A percentile compares a stretch with the other conserved stretches of the same genome.
phyloP scores from a whole-genome alignment of 2,113 vertebrate species.

The Neomonachus schauinslandi region DNA sequence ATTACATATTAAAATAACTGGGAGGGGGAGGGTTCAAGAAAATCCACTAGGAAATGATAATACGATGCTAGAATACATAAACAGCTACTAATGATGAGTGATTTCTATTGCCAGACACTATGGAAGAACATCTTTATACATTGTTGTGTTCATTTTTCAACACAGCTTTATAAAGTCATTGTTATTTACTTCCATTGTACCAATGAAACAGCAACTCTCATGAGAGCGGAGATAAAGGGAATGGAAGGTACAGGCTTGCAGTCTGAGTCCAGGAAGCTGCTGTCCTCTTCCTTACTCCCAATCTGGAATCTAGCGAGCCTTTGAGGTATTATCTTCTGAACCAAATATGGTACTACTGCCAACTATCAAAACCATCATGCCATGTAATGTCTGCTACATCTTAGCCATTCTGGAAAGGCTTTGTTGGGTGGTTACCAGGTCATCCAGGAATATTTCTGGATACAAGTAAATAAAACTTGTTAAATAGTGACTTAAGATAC shows the following conservation, averaged over 20 bases:
- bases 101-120: background rate
- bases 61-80: background rate
- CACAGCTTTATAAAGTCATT: background rate
- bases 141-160: background rate
- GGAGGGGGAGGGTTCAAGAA: background rate
- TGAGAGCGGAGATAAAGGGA: background rate
- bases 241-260: background rate
- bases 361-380: background rate
- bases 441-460: background rate
- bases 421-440: background rate
- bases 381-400: background rate
- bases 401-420: background rate
- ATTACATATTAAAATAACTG: constrained; percentile 19
- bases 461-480: background rate
- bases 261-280: background rate
- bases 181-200: background rate
- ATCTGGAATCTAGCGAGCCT: background rate
- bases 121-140: background rate
- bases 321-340: background rate
- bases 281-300: background rate
- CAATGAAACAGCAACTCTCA: background rate
- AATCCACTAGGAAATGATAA: background rate
- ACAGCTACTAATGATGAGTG: background rate
- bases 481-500: background rate
- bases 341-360: background rate